phyloP scores from a whole-genome alignment of 2,113 vertebrate species.

The Phoenicopterus ruber region DNA sequence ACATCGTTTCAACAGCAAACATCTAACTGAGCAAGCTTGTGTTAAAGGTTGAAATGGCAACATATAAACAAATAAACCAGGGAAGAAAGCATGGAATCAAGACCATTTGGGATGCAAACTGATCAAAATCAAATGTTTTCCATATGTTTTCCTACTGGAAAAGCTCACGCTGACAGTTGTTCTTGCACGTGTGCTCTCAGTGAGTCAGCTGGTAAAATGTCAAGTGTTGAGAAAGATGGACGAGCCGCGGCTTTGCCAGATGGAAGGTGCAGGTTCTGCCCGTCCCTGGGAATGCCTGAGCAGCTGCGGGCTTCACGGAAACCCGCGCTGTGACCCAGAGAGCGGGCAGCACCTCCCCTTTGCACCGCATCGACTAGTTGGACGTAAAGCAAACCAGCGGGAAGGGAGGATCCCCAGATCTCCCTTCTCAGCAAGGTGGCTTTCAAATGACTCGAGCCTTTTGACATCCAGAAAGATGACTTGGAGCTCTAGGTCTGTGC shows the following conservation, averaged over 20 bases:
- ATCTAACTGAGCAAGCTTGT: background rate
- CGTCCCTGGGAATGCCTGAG: background rate
- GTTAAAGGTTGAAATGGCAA: background rate
- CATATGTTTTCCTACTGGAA: background rate
- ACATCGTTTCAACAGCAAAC: background rate
- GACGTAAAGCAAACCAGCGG: background rate
- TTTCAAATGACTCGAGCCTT: background rate
- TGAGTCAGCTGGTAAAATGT: background rate
- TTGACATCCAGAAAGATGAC: background rate
- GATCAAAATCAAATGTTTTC: background rate
- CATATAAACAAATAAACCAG: background rate
- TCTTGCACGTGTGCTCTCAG: background rate
- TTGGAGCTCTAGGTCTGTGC: background rate
- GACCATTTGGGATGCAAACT: background rate
- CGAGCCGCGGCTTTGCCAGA: fast-evolving
- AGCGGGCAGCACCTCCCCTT: background rate
- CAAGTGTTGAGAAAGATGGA: background rate
- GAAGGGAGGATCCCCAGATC: background rate
- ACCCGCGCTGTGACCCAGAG: too few relatives aligned
- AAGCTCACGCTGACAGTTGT: background rate
- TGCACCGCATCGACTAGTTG: background rate
- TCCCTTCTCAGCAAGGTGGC: background rate
- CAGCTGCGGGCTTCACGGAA: background rate
- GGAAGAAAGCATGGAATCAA: background rate
- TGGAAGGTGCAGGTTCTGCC: background rate